A percentile compares a stretch with the other conserved stretches of the same genome.
Evolutionary conservation across 2,113 vertebrate genomes (phyloP).

Genomic region (Gymnobelideus leadbeateri): DNA sequence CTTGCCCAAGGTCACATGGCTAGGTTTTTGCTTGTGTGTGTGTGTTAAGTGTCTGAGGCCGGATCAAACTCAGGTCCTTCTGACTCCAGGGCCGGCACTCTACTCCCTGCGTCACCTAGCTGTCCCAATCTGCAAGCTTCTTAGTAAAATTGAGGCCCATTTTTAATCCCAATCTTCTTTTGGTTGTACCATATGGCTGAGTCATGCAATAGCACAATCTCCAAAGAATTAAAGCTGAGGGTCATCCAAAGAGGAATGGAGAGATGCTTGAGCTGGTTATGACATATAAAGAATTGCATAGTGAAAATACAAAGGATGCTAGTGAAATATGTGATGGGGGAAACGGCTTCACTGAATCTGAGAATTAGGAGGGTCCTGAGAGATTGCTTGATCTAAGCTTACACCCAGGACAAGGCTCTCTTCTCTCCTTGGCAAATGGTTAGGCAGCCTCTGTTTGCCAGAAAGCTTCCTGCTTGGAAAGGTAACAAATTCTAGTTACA

Average conservation of each 20-base stretch:
- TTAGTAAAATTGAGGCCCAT: neutral
- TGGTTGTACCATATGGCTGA: neutral
- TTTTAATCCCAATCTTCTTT: neutral
- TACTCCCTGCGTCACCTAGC: too few relatives aligned
- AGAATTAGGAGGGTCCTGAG: neutral
- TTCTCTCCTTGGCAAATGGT: neutral
- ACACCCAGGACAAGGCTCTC: neutral
- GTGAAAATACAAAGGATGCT: neutral
- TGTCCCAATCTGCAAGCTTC: neutral
- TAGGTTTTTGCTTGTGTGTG: too few relatives aligned
- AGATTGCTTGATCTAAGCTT: neutral
- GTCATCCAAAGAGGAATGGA: neutral
- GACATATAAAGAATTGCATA: neutral
- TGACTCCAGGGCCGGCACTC: too few relatives aligned
- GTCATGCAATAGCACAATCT: neutral
- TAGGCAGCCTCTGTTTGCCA: neutral
- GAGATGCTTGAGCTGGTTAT: neutral
- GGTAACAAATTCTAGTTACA: neutral
- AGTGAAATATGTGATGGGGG: neutral
- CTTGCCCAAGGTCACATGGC: too few relatives aligned
- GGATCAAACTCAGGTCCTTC: too few relatives aligned
- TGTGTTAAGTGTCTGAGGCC: too few relatives aligned
- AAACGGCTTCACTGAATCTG: neutral
- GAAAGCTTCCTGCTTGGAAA: neutral
- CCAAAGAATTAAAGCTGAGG: neutral